Evolutionary conservation across 1,140 invertebrate species (phyloP), one percentile per base, ranked within the genome.

Genomic region (Macrocentrus cingulum): DNA sequence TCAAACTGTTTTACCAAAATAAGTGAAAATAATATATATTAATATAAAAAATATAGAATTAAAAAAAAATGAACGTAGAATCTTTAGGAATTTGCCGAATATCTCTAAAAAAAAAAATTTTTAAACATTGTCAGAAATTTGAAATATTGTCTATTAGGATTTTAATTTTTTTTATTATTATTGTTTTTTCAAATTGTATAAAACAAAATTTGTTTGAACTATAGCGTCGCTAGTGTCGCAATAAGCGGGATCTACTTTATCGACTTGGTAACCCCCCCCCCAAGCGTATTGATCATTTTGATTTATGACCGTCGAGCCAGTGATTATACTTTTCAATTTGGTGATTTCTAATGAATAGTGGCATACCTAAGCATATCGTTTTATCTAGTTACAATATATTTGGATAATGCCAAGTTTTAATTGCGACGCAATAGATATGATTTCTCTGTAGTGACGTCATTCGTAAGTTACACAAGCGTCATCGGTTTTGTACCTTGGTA

Each of bases 391-490:
- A 5, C 9, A 32, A 34, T 18, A 16, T n/a, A n/a, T 15, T 18
- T 36, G 36, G 15, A 19, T 13, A 52, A 23, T 5, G 22, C 9
- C 16, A 23, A 4, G 52, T 53, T 22, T 23, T 19, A 54, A 22
- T 32, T 51, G 32, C 48, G 56, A 51, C 48, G 46, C 46, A 58
- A 32, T 58, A 58, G 23, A 18, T 19, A 55, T 49, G 25, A 48
- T 56, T 36, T 62, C 34, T 52, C 36, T 22, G 23, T 49, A 54
- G 56, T 63, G 62, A 63, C 62, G 62, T 63, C 62, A 63, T 44
- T 57, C 50, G 54, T 25, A 50, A 57, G 59, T 63, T 63, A 60
- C 54, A 63, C 62, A 60, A 63, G 62, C 62, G 62, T 63, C 62
- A 63, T 63, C 59, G 53, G 57, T 55, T 5, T 2, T 39, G 2